Percentiles rank a stretch among this genome's conserved stretches.
These are phyloP conservation scores for Zelostemma sp. DNA, from an alignment of 1,140 invertebrate species.

Conservation along the genomic window DNA sequence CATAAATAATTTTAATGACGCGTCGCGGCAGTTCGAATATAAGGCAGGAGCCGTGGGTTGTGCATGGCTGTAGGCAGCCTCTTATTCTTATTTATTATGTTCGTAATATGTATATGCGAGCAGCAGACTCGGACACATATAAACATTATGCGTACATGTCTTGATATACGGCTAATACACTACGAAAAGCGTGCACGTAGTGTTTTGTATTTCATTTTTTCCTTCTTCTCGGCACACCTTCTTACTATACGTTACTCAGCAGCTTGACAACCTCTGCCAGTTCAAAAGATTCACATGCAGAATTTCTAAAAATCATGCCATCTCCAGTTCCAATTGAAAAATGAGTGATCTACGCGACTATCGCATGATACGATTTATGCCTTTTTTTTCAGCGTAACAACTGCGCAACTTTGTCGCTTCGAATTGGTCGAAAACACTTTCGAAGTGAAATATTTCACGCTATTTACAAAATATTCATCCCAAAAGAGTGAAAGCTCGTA, in stretches of 20 bases:
- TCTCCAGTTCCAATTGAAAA: no score
- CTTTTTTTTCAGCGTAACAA: no score
- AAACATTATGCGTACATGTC: conserved; percentile 11
- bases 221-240: conserved; percentile 7
- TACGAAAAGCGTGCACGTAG: conserved; percentile 4
- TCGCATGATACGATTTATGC: no score
- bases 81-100: conserved; percentile 62
- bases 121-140: conserved; percentile 5
- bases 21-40: conserved; percentile 59
- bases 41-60: conserved; percentile 44
- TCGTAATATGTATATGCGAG: conserved; percentile 28
- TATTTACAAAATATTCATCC: no score
- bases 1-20: conserved; percentile 68
- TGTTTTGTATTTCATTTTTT: conserved; percentile 11
- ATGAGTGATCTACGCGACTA: no score
- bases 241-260: conserved; percentile 3
- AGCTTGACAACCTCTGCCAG: conserved; percentile 1
- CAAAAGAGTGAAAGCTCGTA: no score
- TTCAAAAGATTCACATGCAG: neutral
- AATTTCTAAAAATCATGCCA: conserved; percentile 4
- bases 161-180: conserved; percentile 15
- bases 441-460: no score
- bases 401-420: no score
- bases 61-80: conserved; percentile 56
- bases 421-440: no score